phyloP scores from a whole-genome alignment of 2,113 vertebrate species.

The Trinectes maculatus region DNA sequence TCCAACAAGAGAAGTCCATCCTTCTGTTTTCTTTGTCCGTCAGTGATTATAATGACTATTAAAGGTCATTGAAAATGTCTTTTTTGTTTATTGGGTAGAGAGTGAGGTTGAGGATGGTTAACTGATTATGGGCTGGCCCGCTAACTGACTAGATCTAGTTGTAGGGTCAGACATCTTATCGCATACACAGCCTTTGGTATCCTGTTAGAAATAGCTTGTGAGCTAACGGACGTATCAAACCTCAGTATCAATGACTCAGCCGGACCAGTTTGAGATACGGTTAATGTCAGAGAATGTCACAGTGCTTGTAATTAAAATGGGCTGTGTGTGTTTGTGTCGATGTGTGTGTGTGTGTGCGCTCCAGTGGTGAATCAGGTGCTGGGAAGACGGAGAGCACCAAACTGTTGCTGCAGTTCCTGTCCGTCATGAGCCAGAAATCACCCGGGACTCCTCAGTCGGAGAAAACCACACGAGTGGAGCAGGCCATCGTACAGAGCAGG shows the following conservation, averaged over 20 bases:
- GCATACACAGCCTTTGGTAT: constrained; percentile 12
- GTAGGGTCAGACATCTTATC: constrained; percentile 7
- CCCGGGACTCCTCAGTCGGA: constrained; percentile 78
- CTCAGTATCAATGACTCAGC: constrained; percentile 48
- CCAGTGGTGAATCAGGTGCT: constrained; percentile 91
- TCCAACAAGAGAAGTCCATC: too few relatives aligned
- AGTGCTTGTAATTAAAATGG: constrained; percentile 40
- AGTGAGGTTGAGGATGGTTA: too few relatives aligned
- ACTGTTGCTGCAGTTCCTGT: constrained; percentile 90
- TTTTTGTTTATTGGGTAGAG: too few relatives aligned
- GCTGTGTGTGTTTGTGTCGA: constrained; percentile 27
- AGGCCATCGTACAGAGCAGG: constrained; percentile 95
- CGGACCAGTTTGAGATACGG: constrained; percentile 21
- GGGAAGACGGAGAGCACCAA: constrained; percentile 95
- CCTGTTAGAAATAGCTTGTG: constrained; percentile 19
- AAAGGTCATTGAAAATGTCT: too few relatives aligned
- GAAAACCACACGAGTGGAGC: constrained; percentile 86
- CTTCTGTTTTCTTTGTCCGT: too few relatives aligned
- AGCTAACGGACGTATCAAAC: constrained; percentile 45
- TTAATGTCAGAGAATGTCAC: constrained; percentile 71
- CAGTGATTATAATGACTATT: too few relatives aligned
- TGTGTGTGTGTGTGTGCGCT: constrained; percentile 29
- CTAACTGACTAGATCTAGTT: not conserved
- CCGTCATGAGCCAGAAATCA: constrained; percentile 91
- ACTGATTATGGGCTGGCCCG: not conserved